Evolutionary conservation across 1,140 invertebrate genomes (phyloP), one percentile per base, ranked within the genome.

Genomic region (Bombus breviceps): DNA sequence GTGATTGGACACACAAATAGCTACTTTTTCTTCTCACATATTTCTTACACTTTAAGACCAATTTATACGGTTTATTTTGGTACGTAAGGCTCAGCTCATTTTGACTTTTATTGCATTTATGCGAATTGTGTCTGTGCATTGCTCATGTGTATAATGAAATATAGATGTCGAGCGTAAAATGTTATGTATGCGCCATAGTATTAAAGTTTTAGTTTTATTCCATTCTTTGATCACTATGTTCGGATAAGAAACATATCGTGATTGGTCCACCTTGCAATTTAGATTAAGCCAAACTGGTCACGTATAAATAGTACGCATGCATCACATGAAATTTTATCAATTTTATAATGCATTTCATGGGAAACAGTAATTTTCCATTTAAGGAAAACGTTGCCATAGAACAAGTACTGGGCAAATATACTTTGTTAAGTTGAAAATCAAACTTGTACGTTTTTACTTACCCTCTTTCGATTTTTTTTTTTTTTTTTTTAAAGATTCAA

Each of bases 51-150:
- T 32, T 3, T 1, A 32, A 77, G 32, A 62, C 22, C 32, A 79
- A 53, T 32, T 57, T 57, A 12, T 18, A 41, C 6, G 4, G 1
- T 43, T 47, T 47, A 25, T n/a, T 79, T 59, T 34, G 68, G 62
- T 72, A 32, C 25, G 59, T n/a, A 6, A 34, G 25, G 12, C 25
- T 41, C 32, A 22, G 12, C 13, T 41, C 37, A 18, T 64, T 53
- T 28, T 10, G 4, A 73, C 4, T 13, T 83, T 64, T 28, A 59
- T 47, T 78, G 83, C 83, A 85, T 80, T 85, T 85, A 85, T 80
- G 43, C 62, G 59, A 79, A 72, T 69, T 41, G 15, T 34, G 8
- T 74, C 32, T 84, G 68, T 79, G 62, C 25, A 47, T 43, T 69
- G 53, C 59, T 72, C 43, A 37, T 34, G 10, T 80, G 68, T 85